Evolutionary conservation across 2,113 vertebrate genomes (phyloP).

Genomic region (Montifringilla adamsi): DNA sequence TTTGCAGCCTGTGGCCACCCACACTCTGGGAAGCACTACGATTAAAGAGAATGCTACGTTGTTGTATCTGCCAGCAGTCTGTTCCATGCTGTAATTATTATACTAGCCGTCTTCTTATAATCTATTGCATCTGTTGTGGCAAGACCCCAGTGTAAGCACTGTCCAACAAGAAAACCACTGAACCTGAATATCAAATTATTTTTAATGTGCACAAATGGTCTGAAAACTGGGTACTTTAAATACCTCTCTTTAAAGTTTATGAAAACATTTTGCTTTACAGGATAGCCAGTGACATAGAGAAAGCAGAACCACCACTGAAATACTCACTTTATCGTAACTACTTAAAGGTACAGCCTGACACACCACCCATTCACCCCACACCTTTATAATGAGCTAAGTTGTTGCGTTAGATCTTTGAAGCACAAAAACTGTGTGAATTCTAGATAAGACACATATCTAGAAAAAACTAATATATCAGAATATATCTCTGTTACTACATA

Average conservation of each 20-base stretch:
- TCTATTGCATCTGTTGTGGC: slow-evolving; percentile 74
- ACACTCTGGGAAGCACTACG: slow-evolving; percentile 67
- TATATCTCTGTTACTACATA: slow-evolving; percentile 16
- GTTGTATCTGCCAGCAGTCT: slow-evolving; percentile 67
- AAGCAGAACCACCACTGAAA: slow-evolving; percentile 7
- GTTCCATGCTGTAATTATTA: slow-evolving; percentile 75
- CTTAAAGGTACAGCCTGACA: neutral
- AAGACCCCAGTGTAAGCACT: slow-evolving; percentile 18
- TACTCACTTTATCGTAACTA: slow-evolving; percentile 42
- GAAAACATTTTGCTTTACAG: slow-evolving; percentile 39
- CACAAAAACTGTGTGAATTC: neutral
- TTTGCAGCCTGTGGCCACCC: slow-evolving; percentile 72
- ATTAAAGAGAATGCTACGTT: slow-evolving; percentile 70
- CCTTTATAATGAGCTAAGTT: neutral
- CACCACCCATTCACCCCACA: neutral
- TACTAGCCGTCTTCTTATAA: slow-evolving; percentile 71
- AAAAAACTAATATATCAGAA: slow-evolving; percentile 3
- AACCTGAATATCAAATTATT: slow-evolving; percentile 53
- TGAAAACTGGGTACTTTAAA: slow-evolving; percentile 46
- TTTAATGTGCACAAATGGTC: slow-evolving; percentile 54
- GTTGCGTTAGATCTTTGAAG: neutral
- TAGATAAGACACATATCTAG: neutral
- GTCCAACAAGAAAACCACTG: slow-evolving; percentile 62
- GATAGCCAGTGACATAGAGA: neutral
- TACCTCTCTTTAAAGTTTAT: slow-evolving; percentile 34